phyloP scores from a whole-genome alignment of 2,888 invertebrate species.

The Geotrupes spiniger region DNA sequence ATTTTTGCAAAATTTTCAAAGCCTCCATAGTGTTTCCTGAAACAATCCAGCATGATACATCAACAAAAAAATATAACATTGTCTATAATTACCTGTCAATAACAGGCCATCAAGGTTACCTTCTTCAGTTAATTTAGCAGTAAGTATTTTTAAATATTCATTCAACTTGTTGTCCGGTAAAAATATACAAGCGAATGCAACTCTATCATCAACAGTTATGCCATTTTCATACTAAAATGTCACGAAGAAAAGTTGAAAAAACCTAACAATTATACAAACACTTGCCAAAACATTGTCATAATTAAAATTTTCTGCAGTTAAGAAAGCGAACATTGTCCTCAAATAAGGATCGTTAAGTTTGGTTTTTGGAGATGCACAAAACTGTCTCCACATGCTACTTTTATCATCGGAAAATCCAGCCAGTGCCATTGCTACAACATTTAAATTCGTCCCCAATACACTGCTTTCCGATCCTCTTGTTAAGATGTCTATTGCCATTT shows the following conservation, averaged over 20 bases:
- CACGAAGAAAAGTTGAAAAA: conserved; percentile 19
- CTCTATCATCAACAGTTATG: conserved; percentile 81
- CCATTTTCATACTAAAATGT: conserved; percentile 71
- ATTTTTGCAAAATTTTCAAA: conserved; percentile 77
- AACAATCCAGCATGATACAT: too few species aligned
- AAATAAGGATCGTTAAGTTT: conserved; percentile 88
- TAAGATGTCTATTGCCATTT: conserved; percentile 81
- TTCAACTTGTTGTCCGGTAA: conserved; percentile 75
- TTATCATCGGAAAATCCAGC: conserved; percentile 86
- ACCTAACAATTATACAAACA: conserved; percentile 27
- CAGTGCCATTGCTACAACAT: conserved; percentile 75
- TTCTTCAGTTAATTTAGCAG: conserved; percentile 66
- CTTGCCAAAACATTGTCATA: conserved; percentile 75
- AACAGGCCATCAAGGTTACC: conserved; percentile 84
- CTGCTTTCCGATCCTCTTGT: conserved; percentile 61
- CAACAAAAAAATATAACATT: too few species aligned
- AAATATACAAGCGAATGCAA: conserved; percentile 89
- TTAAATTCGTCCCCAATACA: conserved; percentile 48
- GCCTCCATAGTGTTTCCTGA: conserved; percentile 71
- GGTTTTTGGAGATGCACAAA: conserved; percentile 68
- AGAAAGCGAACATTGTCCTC: conserved; percentile 85
- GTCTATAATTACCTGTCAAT: conserved; percentile 62
- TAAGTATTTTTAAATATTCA: conserved; percentile 73
- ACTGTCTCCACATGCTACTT: conserved; percentile 74
- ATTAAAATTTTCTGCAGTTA: conserved; percentile 74